Conservation (phyloP, 2,888 invertebrate genomes). For the Hemicrepidius hirtus region DNA sequence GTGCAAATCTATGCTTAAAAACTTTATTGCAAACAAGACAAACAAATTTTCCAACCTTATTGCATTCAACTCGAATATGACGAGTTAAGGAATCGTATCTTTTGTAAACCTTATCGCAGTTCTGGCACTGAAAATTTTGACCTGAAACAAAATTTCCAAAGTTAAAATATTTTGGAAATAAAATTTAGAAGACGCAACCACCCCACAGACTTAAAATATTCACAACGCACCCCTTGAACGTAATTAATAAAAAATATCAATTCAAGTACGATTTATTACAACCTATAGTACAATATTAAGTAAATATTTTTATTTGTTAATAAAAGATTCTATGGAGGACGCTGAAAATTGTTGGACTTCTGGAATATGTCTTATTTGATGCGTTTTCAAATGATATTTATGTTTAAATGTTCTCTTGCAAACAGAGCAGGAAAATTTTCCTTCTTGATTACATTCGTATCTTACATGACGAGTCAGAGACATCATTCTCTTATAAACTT, state of each 20-base stretch:
- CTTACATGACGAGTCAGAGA: slow-evolving; percentile 21
- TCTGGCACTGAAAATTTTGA: neutral
- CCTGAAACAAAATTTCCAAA: neutral
- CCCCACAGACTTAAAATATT: no score
- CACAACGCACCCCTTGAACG: no score
- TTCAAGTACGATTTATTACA: no score
- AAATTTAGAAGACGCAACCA: no score
- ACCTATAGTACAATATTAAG: no score
- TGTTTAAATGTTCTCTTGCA: slow-evolving; percentile 30
- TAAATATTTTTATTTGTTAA: no score
- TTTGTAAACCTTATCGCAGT: neutral
- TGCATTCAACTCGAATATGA: slow-evolving; percentile 72
- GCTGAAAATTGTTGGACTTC: no score
- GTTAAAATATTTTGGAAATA: no score
- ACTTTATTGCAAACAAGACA: slow-evolving; percentile 69
- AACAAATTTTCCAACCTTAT: slow-evolving; percentile 68
- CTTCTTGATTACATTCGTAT: slow-evolving; percentile 31
- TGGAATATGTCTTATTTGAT: slow-evolving; percentile 5
- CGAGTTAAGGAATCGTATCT: slow-evolving; percentile 70
- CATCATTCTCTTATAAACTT: slow-evolving; percentile 64
- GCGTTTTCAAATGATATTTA: slow-evolving; percentile 24
- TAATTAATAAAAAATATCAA: no score
- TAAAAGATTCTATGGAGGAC: no score
- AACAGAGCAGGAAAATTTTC: slow-evolving; percentile 9
- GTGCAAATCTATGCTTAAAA: slow-evolving; percentile 71